Evolutionary conservation across 2,888 invertebrate genomes (phyloP), one percentile per base, ranked within the genome.

Genomic region (Spialia ferax): DNA sequence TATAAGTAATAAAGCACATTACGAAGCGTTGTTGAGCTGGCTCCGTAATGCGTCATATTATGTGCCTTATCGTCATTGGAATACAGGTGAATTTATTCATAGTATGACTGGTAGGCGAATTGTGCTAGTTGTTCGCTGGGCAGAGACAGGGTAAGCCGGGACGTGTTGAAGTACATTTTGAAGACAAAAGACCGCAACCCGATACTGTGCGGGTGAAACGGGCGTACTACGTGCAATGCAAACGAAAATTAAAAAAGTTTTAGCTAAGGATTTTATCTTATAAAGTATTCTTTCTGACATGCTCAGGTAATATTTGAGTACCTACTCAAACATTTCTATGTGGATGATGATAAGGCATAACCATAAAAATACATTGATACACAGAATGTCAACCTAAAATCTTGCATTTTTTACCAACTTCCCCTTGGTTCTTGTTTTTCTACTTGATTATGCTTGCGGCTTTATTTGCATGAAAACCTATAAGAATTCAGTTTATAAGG

Each of bases 131-230:
- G 75, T 73, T 74, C 77, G 75, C 67, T 79, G 78, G 77, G 77
- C 73, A 74, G 73, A 73, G 75, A 75, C 78, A 73, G 73, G 71
- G 71, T 74, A 73, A 75, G 73, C 57, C 76, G 75, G 76, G 78
- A 81, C 86, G 86, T 88, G 88, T 76, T 82, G 75, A 79, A 88
- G 88, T 84, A 84, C 83, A 77, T 69, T 73, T 73, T 63, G 32
- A 60, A 79, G 75, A 92, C 91, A 92, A 92, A 86, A 86, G 90
- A 78, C 70, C 75, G 90, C 78, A 82, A 91, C 83, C 80, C 74
- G 89, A 91, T 89, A 89, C 73, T 69, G 76, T 79, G 77, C 81
- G 80, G 79, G 78, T 72, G 64, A 55, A 73, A 69, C 68, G 70
- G 70, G 71, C 38, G 48, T 64, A 59, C 59, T 64, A 59, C 65